phyloP scores from a whole-genome alignment of 2,113 vertebrate species.

The Esox niger region DNA sequence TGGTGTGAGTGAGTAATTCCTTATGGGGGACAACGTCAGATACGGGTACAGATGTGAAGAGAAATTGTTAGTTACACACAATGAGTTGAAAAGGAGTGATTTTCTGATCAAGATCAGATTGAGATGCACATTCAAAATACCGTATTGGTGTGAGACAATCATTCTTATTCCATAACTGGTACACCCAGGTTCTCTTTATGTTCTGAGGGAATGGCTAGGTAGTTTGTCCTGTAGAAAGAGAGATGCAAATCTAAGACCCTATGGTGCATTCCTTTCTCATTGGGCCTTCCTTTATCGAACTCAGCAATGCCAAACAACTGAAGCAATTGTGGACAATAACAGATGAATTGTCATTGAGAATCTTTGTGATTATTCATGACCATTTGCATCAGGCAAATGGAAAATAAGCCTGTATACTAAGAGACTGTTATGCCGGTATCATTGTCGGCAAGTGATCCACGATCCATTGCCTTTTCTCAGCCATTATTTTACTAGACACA shows the following conservation, averaged over 20 bases:
- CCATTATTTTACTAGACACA: no score
- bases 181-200: conserved; percentile 87
- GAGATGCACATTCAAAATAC: conserved; percentile 66
- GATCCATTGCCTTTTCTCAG: neutral
- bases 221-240: conserved; percentile 83
- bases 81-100: conserved; percentile 43
- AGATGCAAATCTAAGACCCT: conserved; percentile 50
- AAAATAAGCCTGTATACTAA: neutral
- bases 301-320: neutral
- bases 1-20: neutral
- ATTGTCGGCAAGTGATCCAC: no score
- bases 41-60: neutral
- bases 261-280: neutral
- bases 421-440: neutral
- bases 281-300: neutral
- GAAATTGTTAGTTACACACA: conserved; percentile 29
- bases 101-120: conserved; percentile 28
- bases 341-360: no score
- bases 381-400: neutral
- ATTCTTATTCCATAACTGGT: conserved; percentile 85
- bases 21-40: neutral
- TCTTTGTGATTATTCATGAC: neutral
- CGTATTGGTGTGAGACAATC: conserved; percentile 59
- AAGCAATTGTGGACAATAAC: no score
- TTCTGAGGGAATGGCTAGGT: conserved; percentile 92